Base-by-base conservation (phyloP, 2,113 vertebrate species). In the Isichthys henryi region DNA sequence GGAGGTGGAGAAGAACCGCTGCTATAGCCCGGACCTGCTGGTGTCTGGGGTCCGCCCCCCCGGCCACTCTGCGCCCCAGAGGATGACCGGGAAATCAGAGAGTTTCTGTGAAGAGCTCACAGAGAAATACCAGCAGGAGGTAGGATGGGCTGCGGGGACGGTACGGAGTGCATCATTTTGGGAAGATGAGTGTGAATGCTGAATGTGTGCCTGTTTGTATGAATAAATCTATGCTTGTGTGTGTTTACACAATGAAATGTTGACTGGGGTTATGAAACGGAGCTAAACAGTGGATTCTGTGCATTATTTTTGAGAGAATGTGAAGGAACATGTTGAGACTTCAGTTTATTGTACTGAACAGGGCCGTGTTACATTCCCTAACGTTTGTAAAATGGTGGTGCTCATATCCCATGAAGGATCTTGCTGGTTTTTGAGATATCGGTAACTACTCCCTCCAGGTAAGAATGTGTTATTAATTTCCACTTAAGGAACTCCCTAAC, bases 1-100 rank as follows among this genome's bases (percentile, higher is more conserved):
- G 0, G 97, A 99, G 87, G 92, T 97, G 88, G 97, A 98, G 93
- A 98, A 97, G 91, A 93, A 95, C 0, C 95, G 96, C 10, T 94
- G 96, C 91, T 96, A 95, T 88, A 95, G 95, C 53, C 93, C 96
- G 7, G 96, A 96, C 3, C 31, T 96, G 31, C 92, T 96, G 86
- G 94, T 94, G 11, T 96, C 96, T 86, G 97, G 96, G 82, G 95
- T 96, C 91, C 97, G 96, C 91, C 95, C 96, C 11, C 93, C 96
- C 0, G 94, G 93, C 23, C 96, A 95, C 91, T 93, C 94, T 87
- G 93, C 95, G 0, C 89, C 95, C 90, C 97, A 95, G 35, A 93
- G 93, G 0, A 93, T 97, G 92, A 92, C 93, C 0, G 96, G 97
- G 56, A 98, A 97, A 92, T 95, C 93, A 0, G 93, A 92, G 66